Conservation (phyloP, 2,113 vertebrate genomes). For the Thunnus maccoyii region DNA sequence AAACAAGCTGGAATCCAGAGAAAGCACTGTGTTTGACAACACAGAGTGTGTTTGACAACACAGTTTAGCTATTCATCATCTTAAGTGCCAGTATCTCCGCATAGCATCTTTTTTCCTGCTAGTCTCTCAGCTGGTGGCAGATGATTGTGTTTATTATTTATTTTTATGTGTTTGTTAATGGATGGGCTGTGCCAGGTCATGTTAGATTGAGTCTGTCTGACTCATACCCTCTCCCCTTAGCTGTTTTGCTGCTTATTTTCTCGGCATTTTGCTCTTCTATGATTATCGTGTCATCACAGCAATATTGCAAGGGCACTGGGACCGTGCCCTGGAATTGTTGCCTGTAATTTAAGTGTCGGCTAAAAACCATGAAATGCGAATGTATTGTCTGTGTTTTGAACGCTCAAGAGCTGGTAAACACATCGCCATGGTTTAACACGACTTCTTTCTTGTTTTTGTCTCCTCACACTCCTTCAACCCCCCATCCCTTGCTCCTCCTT, state of each 20-base stretch:
- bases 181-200: not conserved
- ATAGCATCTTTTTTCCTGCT: not conserved
- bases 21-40: conserved; percentile 18
- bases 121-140: not conserved
- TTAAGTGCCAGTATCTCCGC: not conserved
- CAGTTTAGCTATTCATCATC: not conserved
- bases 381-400: conserved; percentile 4
- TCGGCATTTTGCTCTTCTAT: conserved; percentile 7
- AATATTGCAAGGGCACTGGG: not conserved
- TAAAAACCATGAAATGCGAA: not conserved
- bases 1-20: conserved; percentile 34
- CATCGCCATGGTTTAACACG: not conserved
- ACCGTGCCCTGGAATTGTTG: conserved; percentile 17
- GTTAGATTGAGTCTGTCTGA: conserved; percentile 10
- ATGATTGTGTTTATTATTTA: not conserved
- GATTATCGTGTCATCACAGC: conserved; percentile 33
- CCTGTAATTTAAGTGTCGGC: conserved; percentile 42
- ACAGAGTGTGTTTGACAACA: conserved; percentile 1
- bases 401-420: conserved; percentile 7
- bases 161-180: not conserved
- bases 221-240: not conserved
- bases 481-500: not conserved
- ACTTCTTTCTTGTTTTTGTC: not conserved
- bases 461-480: not conserved
- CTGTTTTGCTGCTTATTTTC: conserved; percentile 11